Evolutionary conservation across 2,888 invertebrate genomes (phyloP).

Genomic region (Craniophora ligustri): DNA sequence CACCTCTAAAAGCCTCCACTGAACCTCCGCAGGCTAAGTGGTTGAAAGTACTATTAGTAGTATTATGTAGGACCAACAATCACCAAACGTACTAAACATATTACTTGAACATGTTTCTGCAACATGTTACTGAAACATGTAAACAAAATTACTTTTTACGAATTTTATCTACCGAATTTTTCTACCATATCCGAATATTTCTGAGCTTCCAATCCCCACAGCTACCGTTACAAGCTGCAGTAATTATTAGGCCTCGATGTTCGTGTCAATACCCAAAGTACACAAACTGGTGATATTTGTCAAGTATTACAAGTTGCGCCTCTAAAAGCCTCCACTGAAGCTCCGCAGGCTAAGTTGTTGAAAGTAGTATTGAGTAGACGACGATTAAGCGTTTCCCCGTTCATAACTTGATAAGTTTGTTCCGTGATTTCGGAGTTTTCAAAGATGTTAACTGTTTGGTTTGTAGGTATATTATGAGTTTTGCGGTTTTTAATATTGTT

Average conservation of each 20-base stretch:
- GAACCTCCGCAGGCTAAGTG: constrained; percentile 30
- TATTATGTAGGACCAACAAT: no score
- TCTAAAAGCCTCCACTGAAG: constrained; percentile 1
- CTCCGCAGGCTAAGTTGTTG: constrained; percentile 26
- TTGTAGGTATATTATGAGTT: constrained; percentile 1
- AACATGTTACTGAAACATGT: no score
- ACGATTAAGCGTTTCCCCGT: constrained; percentile 47
- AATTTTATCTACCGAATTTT: no score
- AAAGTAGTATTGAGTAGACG: constrained; percentile 52
- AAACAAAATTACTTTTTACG: no score
- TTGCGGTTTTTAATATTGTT: not conserved
- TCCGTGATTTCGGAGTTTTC: constrained; percentile 27
- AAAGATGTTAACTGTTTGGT: constrained; percentile 14
- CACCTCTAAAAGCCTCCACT: constrained; percentile 1
- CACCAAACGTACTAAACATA: no score
- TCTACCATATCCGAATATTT: no score
- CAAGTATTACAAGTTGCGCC: constrained; percentile 36
- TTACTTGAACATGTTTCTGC: no score
- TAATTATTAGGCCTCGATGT: constrained; percentile 30
- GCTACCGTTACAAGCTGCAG: constrained; percentile 27
- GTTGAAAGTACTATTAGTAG: constrained; percentile 48
- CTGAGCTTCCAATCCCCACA: fast-evolving
- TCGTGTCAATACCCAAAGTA: constrained; percentile 41
- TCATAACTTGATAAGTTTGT: constrained; percentile 43
- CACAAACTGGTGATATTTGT: constrained; percentile 28